Evolutionary conservation across 2,113 vertebrate genomes (phyloP).

Genomic region (Naja naja): DNA sequence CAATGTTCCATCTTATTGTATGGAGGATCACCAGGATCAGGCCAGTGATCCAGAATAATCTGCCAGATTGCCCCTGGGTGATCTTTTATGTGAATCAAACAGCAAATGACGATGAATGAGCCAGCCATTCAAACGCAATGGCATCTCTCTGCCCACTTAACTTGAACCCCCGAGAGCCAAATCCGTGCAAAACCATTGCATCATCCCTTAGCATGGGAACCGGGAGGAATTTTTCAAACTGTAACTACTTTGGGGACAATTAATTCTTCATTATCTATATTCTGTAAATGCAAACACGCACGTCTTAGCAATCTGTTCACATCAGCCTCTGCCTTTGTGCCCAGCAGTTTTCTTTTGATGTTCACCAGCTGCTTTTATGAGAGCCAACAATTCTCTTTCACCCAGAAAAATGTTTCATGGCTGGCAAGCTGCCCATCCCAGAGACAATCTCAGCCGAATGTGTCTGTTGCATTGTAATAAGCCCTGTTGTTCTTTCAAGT

Average conservation of each 20-base stretch:
- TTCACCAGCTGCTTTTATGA: not conserved
- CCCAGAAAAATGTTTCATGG: not conserved
- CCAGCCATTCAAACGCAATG: not conserved
- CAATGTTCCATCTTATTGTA: not conserved
- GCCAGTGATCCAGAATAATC: not conserved
- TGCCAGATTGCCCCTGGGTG: not conserved
- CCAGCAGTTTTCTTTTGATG: constrained; percentile 8
- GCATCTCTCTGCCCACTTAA: not conserved
- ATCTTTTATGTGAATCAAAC: not conserved
- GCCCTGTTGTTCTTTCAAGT: not conserved
- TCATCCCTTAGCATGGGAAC: not conserved
- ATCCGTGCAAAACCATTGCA: not conserved
- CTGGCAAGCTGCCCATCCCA: not conserved
- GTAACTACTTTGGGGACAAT: not conserved
- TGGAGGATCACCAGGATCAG: not conserved
- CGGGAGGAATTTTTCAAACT: not conserved
- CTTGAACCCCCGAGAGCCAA: not conserved
- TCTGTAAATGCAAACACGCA: not conserved
- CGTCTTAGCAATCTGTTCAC: not conserved
- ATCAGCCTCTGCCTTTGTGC: not conserved
- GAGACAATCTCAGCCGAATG: not conserved
- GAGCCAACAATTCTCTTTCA: not conserved
- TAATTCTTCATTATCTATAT: not conserved
- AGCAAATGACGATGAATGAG: not conserved
- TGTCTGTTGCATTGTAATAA: not conserved